These are phyloP conservation scores for Dicrostonyx torquatus DNA, from an alignment of 2,797 vertebrate genomes.

Conservation along the genomic window DNA sequence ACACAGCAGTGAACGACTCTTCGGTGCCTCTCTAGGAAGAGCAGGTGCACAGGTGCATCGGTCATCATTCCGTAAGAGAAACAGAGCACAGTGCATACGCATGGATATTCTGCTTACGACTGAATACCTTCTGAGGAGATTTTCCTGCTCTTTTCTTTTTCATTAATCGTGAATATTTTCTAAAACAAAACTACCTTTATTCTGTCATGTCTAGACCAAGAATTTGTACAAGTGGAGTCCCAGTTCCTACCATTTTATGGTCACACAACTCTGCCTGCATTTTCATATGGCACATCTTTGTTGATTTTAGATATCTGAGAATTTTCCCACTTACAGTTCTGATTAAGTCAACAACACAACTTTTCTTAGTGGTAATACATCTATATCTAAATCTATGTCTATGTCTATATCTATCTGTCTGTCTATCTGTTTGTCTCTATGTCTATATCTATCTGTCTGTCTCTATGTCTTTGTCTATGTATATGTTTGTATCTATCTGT, in stretches of 20 bases:
- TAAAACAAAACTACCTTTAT: neutral
- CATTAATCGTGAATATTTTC: neutral
- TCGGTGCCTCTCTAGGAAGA: neutral
- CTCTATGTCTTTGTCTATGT: too few relatives aligned
- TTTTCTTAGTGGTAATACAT: neutral
- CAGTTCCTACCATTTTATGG: neutral
- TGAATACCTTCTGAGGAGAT: neutral
- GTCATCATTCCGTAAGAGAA: neutral
- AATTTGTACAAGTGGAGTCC: neutral
- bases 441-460: too few relatives aligned
- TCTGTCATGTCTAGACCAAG: rapidly evolving
- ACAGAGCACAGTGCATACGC: neutral
- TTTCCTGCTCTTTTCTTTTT: neutral
- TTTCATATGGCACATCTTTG: neutral
- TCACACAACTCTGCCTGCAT: neutral
- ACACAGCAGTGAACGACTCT: neutral
- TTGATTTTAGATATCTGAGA: neutral
- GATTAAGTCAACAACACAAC: neutral
- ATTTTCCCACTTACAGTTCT: neutral
- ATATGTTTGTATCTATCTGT: too few relatives aligned
- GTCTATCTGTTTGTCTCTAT: too few relatives aligned
- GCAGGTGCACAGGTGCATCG: neutral
- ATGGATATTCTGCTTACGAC: neutral
- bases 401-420: too few relatives aligned
- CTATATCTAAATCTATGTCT: too few relatives aligned